Percentiles rank a stretch among this genome's conserved stretches.
These are phyloP conservation scores for Leptodactylus fallax DNA, from an alignment of 2,797 vertebrate species.

Conservation along the genomic window DNA sequence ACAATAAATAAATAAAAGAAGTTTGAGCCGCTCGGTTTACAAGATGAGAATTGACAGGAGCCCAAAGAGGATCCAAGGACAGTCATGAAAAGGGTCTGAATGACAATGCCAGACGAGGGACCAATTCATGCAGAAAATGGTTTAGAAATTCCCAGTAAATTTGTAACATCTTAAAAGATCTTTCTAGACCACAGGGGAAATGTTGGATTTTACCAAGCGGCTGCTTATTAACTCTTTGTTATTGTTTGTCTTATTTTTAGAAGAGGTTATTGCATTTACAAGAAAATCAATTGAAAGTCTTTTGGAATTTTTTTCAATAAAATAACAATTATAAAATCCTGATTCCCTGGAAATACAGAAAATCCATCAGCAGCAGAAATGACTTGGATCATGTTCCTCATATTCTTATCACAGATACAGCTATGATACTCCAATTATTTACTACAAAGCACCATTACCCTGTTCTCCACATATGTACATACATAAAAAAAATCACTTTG, in stretches of 20 bases:
- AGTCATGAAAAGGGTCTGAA: constrained; percentile 30
- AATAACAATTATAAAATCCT: background rate
- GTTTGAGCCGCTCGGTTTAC: background rate
- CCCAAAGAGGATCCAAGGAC: constrained; percentile 56
- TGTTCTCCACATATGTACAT: no score
- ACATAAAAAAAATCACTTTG: no score
- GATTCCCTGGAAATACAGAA: background rate
- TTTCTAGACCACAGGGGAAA: background rate
- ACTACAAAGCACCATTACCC: no score
- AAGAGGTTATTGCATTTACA: background rate
- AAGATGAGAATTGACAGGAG: constrained; percentile 52
- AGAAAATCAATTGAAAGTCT: background rate
- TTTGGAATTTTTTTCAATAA: background rate
- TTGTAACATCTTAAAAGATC: constrained; percentile 50
- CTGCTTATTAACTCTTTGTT: background rate
- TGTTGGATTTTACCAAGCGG: background rate
- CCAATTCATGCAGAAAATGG: constrained; percentile 53
- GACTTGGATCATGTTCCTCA: no score
- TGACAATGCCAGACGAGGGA: constrained; percentile 26
- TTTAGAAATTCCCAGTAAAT: constrained; percentile 30
- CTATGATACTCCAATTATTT: no score
- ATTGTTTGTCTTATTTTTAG: background rate
- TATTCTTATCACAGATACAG: no score
- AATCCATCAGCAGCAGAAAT: background rate
- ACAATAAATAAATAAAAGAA: constrained; percentile 32